phyloP scores from a whole-genome alignment of 2,113 vertebrate species.

The Pituophis catenifer region DNA sequence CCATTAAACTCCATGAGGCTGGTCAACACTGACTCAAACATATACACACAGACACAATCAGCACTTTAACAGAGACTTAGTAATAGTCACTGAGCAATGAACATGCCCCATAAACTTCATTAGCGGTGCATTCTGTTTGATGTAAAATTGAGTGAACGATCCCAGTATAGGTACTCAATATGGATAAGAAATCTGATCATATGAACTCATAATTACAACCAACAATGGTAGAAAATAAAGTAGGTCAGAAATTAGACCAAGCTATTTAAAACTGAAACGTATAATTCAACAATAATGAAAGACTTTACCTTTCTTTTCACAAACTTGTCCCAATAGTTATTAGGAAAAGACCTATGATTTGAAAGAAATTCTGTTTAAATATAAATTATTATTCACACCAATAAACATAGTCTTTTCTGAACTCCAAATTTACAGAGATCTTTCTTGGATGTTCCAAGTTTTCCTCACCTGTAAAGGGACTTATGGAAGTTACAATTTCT shows the following conservation, averaged over 20 bases:
- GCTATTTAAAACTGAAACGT: background rate
- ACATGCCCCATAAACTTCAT: background rate
- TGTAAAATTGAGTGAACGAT: background rate
- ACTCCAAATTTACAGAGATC: background rate
- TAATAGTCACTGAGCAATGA: background rate
- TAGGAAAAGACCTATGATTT: constrained; percentile 89
- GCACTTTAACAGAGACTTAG: background rate
- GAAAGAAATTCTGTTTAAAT: constrained; percentile 8
- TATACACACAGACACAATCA: background rate
- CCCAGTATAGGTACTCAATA: background rate
- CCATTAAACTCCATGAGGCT: background rate
- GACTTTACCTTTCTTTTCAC: constrained; percentile 83
- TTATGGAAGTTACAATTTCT: background rate
- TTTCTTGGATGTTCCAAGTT: background rate
- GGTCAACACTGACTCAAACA: background rate
- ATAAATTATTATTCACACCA: background rate
- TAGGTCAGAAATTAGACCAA: background rate
- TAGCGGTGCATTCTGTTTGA: background rate
- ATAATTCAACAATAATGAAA: constrained; percentile 25
- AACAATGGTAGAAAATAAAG: background rate
- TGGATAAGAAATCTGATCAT: background rate
- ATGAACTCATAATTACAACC: background rate
- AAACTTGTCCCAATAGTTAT: constrained; percentile 99
- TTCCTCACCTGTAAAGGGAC: background rate
- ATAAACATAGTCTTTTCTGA: background rate